Evolutionary conservation across 2,797 vertebrate genomes (phyloP).

Genomic region (Etheostoma nigrum): DNA sequence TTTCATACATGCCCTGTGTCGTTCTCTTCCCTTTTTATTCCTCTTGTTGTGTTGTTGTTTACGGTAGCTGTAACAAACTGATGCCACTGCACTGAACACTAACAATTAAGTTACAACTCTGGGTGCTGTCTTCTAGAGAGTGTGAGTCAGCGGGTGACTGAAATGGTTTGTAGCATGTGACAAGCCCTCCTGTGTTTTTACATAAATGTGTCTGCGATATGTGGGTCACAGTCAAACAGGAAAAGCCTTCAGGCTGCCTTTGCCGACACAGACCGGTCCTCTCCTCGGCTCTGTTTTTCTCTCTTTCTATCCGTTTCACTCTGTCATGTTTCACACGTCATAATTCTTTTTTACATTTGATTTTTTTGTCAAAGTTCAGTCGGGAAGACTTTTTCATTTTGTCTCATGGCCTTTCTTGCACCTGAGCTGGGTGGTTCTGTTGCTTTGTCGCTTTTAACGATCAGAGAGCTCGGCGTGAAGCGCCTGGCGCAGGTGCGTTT

Average conservation of each 20-base stretch:
- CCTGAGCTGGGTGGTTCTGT: no score
- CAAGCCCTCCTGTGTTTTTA: constrained; percentile 19
- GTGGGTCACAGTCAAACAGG: constrained; percentile 39
- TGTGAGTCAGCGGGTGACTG: constrained; percentile 39
- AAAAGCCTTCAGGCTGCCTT: constrained; percentile 37
- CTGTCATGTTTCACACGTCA: constrained; percentile 3
- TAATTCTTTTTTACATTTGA: not conserved
- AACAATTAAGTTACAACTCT: constrained; percentile 16
- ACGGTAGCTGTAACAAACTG: constrained; percentile 20
- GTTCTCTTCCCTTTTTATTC: constrained; percentile 10
- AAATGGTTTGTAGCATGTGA: constrained; percentile 24
- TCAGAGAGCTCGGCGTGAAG: no score
- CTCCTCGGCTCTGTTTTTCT: not conserved
- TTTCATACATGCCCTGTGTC: constrained; percentile 22
- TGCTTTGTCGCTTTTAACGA: no score
- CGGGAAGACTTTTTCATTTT: not conserved
- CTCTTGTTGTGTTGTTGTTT: not conserved
- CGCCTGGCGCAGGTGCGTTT: no score
- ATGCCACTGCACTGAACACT: constrained; percentile 6
- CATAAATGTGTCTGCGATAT: constrained; percentile 28
- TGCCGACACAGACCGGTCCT: constrained; percentile 17
- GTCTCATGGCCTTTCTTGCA: not conserved
- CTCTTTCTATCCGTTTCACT: not conserved
- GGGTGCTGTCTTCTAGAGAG: constrained; percentile 12
- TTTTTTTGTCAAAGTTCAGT: constrained; percentile 1